Percentiles rank a stretch among this genome's conserved stretches.
phyloP scores from a whole-genome alignment of 1,140 invertebrate genomes.

The Drosophila truncata region DNA sequence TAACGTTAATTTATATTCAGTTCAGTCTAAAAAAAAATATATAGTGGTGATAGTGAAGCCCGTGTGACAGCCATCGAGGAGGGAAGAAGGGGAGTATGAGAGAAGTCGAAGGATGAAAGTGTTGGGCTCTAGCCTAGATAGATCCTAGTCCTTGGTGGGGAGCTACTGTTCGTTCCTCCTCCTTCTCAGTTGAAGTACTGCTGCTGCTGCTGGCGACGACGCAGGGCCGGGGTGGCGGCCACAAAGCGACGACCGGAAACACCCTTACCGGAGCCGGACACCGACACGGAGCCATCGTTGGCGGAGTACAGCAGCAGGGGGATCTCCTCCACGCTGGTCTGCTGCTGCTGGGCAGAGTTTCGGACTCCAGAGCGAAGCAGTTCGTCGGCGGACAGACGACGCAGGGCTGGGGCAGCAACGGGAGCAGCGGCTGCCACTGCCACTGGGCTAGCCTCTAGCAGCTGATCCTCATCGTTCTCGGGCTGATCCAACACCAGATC shows the following conservation, averaged over 20 bases:
- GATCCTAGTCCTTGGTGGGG: no score
- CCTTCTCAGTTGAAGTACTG: conserved; percentile 47
- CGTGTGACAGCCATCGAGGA: conserved; percentile 41
- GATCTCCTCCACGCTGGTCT: conserved; percentile 80
- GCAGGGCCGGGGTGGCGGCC: conserved; percentile 67
- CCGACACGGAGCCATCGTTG: conserved; percentile 47
- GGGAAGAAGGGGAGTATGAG: no score
- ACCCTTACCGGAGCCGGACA: conserved; percentile 14
- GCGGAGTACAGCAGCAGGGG: conserved; percentile 78
- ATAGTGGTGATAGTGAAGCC: conserved; percentile 34
- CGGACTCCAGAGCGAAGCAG: conserved; percentile 66
- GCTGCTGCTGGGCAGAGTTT: conserved; percentile 61
- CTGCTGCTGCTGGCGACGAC: conserved; percentile 56
- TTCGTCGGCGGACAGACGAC: conserved; percentile 64
- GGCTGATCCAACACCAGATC: conserved; percentile 66
- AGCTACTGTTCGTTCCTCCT: conserved; percentile 25
- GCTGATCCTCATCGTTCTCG: conserved; percentile 75
- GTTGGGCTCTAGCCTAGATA: neutral
- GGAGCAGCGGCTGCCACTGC: neutral
- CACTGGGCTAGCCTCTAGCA: conserved; percentile 46
- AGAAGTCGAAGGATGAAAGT: conserved; percentile 2
- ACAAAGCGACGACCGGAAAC: conserved; percentile 57
- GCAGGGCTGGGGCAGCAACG: conserved; percentile 21
- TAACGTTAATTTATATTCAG: conserved; percentile 84
- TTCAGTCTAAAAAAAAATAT: conserved; percentile 77